Percentiles rank a stretch among this genome's conserved stretches.
phyloP scores from a whole-genome alignment of 2,888 invertebrate species.

The Lasioglossum lativentre region DNA sequence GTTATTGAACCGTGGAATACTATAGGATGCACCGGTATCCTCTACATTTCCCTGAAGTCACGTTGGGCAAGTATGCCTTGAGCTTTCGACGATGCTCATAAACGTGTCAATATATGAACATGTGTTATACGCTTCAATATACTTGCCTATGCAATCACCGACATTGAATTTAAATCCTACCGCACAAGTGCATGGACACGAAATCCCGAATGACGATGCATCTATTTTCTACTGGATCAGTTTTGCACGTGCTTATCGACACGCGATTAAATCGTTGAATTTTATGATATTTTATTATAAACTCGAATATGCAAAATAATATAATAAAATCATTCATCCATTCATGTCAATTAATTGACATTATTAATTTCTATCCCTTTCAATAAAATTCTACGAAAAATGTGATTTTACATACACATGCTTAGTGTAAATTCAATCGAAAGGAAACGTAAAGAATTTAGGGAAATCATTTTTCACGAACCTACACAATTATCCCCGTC shows the following conservation, averaged over 20 bases:
- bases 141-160: conserved; percentile 77
- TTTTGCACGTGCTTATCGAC: conserved; percentile 79
- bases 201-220: conserved; percentile 81
- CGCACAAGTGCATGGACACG: conserved; percentile 79
- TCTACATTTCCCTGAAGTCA: conserved; percentile 13
- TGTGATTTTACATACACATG: not conserved
- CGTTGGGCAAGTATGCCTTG: not conserved
- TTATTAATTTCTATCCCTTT: no score
- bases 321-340: not conserved
- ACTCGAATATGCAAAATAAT: not conserved
- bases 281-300: not conserved
- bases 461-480: conserved; percentile 69
- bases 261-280: conserved; percentile 63
- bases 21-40: not conserved
- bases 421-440: conserved; percentile 46
- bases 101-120: conserved; percentile 64
- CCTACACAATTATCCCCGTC: conserved; percentile 78
- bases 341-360: no score
- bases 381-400: not conserved
- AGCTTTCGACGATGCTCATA: not conserved
- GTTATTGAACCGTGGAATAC: not conserved
- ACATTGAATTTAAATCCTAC: conserved; percentile 73
- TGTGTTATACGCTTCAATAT: conserved; percentile 10
- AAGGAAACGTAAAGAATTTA: conserved; percentile 43
- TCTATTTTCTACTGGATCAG: conserved; percentile 75